Evolutionary conservation across 2,888 invertebrate genomes (phyloP), one percentile per base, ranked within the genome.

Genomic region (Caenorhabditis sp.): DNA sequence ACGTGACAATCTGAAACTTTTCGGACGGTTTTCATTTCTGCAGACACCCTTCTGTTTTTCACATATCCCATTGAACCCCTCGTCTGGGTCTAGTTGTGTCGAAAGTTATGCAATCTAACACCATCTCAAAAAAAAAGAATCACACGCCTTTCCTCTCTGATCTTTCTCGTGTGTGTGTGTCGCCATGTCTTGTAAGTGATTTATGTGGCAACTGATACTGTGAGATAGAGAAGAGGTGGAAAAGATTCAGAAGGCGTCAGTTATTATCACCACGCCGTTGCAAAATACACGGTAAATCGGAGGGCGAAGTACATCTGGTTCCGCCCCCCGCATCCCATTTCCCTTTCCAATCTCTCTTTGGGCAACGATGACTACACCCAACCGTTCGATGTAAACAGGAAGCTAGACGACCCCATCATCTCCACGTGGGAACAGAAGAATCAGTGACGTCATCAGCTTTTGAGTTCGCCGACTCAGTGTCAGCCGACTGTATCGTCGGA

Each of bases 21-120:
- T 51, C 63, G 47, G 38, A 12, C 47, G 6, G 26, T 26, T 41
- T 54, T 8, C 35, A 24, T 49, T 41, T 35, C 22, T 73, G 73
- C 73, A 73, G 73, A 73, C 73, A 51, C 51, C 73, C 14, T 54
- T n/a, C 38, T 54, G 51, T 68, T 68, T 54, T 68, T 54, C 51
- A 35, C 73, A 51, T 59, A 59, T 49, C 59, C 26, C 24, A 28
- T 8, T 31, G 49, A 73, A 61, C 47, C 51, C 63, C 68, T 66
- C 66, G 66, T 72, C 19, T 31, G 19, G 3, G 8, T 10, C 1
- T 47, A 44, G 7, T 70, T 28, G 38, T 26, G 47, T 59, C 38
- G 26, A 63, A 63, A 63, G 73, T 73, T 73, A 73, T 61, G 73
- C 61, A 73, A 73, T 73, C 61, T 58, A 51, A 73, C 61, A 73